Evolutionary conservation across 92 coral and sea anemone species (phyloP).

Genomic region (Zoanthus sociatus): DNA sequence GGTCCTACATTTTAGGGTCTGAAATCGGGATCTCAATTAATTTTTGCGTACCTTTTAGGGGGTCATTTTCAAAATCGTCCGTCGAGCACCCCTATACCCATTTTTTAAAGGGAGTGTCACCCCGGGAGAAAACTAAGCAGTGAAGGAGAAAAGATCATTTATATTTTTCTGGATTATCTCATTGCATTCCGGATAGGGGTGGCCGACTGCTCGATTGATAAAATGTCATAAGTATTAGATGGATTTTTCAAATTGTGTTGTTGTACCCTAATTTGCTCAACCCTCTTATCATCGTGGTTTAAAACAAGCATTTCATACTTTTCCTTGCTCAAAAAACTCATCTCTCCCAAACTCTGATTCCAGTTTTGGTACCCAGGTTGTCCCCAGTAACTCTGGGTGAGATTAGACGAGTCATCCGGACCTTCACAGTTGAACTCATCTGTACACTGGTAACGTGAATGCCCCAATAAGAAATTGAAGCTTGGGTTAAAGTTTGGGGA

Average conservation of each 20-base stretch:
- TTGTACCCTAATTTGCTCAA: slow-evolving; percentile 32
- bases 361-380: not conserved
- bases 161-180: too few relatives aligned
- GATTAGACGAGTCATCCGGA: not conserved
- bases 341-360: not conserved
- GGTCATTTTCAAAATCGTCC: too few relatives aligned
- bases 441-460: not conserved
- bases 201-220: slow-evolving; percentile 26
- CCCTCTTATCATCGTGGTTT: slow-evolving; percentile 38
- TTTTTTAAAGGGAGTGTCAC: too few relatives aligned
- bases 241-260: slow-evolving; percentile 4
- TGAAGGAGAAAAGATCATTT: too few relatives aligned
- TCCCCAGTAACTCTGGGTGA: not conserved
- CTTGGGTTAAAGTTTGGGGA: slow-evolving; percentile 1
- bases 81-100: too few relatives aligned
- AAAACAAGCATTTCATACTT: slow-evolving; percentile 40
- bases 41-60: too few relatives aligned
- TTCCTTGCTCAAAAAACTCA: not conserved
- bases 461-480: not conserved
- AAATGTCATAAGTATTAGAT: slow-evolving; percentile 23
- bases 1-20: too few relatives aligned
- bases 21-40: too few relatives aligned
- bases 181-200: not conserved
- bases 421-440: not conserved
- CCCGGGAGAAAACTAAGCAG: too few relatives aligned